Evolutionary conservation across 2,113 vertebrate species (phyloP), one percentile per base, ranked within the genome.

Genomic region (Xiphorhynchus elegans): DNA sequence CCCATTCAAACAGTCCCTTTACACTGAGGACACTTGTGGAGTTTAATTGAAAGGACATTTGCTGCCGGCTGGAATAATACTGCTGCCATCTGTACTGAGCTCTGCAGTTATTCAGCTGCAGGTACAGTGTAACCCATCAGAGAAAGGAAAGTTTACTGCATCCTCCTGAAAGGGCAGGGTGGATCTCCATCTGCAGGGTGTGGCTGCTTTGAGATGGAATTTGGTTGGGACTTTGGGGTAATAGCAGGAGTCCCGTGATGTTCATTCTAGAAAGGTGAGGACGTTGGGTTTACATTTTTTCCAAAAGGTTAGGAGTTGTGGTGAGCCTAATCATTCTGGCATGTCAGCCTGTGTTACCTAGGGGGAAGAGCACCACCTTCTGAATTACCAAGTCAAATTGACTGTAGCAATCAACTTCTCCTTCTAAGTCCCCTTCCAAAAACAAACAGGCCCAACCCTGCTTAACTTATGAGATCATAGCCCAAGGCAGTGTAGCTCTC

Each of bases 321-420:
- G 92, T 89, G 55, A 94, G 64, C 55, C 55, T 85, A 78, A 69
- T 60, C 72, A 81, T 62, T 84, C 91, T 73, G 66, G 86, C 83
- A 89, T 64, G 70, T 62, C 91, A 91, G 59, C 80, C 39, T 59
- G 49, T 60, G 66, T 60, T 92, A 83, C 88, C 76, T 46, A 87
- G 88, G 83, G 96, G 82, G 84, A 96, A 96, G 93, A 95, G 88
- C 80, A 95, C 95, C 95, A 95, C 90, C 97, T 97, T 92, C 94
- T 84, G 96, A 94, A 95, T 87, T 90, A 93, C 59, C 80, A 94
- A 78, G 90, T 85, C 96, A 97, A 97, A 95, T 89, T 52, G 50
- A 49, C 79, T 56, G 47, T 19, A 89, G 90, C 92, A 93, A 89
- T 90, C 69, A 89, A 87, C 84, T 91, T 95, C 91, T 95, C 75